Percentiles rank a stretch among this genome's conserved stretches.
Conservation (phyloP, 1,140 invertebrate genomes). For the Triops longicaudatus region DNA sequence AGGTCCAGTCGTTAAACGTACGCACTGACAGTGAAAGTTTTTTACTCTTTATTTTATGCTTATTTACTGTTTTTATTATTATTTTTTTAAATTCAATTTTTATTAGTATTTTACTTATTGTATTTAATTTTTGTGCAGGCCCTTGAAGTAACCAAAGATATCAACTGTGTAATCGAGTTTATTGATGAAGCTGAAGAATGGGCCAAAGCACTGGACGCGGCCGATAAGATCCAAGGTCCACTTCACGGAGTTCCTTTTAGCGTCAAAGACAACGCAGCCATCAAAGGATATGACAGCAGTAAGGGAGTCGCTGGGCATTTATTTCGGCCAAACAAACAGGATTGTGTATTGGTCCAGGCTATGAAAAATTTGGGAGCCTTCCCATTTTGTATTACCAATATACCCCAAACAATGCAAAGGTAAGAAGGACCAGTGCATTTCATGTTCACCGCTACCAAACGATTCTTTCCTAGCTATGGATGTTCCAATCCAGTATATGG, state of each 20-base stretch:
- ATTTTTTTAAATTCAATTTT: no score
- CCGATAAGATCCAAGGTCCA: slow-evolving; percentile 32
- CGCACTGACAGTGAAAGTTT: no score
- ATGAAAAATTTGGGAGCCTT: slow-evolving; percentile 37
- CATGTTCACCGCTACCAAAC: background rate
- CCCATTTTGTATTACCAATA: slow-evolving; percentile 44
- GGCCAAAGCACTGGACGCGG: slow-evolving; percentile 36
- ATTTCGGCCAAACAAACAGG: slow-evolving; percentile 34
- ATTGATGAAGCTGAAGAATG: slow-evolving; percentile 35
- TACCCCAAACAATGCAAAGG: slow-evolving; percentile 38
- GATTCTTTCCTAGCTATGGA: slow-evolving; percentile 29
- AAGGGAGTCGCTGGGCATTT: slow-evolving; percentile 40
- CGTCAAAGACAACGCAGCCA: slow-evolving; percentile 37
- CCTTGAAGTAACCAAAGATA: slow-evolving; percentile 34
- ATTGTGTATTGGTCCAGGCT: slow-evolving; percentile 37
- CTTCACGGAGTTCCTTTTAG: slow-evolving; percentile 39
- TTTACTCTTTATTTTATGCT: no score
- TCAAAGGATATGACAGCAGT: slow-evolving; percentile 43
- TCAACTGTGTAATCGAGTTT: slow-evolving; percentile 38
- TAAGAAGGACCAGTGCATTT: slow-evolving; percentile 4
- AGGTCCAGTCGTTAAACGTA: background rate
- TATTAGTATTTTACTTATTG: no score
- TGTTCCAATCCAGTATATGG: slow-evolving; percentile 35
- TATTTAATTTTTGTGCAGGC: slow-evolving; percentile 29
- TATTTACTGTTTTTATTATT: no score